Evolutionary conservation across 2,888 invertebrate genomes (phyloP), one percentile per base, ranked within the genome.

Genomic region (Diarsia brunnea): DNA sequence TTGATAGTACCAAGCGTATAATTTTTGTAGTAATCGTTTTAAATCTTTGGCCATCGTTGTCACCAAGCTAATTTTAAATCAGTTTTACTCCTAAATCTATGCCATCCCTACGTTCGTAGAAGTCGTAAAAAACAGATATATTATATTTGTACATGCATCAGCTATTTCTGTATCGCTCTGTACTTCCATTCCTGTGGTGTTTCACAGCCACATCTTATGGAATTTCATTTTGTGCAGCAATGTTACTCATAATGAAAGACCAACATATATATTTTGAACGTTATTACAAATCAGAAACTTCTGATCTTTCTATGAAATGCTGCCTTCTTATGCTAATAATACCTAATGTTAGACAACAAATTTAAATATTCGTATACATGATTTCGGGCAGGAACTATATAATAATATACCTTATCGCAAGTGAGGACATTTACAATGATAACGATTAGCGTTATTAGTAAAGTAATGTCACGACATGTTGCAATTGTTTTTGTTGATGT

Each of bases 61-160:
- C 19, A 70, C 38, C 14, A 38, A 31, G 31, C n/a, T 69, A 27
- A 65, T 69, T 69, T 70, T 19, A 68, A 68, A 69, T 81, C 47
- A 38, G 47, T 12, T 31, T 45, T 51, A 14, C 21, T 69, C 19
- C 63, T 43, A 53, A 73, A 73, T 61, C 16, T 77, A 66, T 85
- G 85, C 75, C 90, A 91, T 83, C 93, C 91, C 89, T 92, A 82
- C 64, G 65, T 88, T 91, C 92, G 92, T 93, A 91, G 89, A 92
- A 94, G 93, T 94, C 94, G 92, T 95, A 94, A 95, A 95, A 94
- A 93, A 91, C 92, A 93, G 93, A 94, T 93, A 94, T 93, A 94
- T 92, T 85, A 75, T 78, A 82, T 82, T 82, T 82, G 85, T 92
- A 93, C 91, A 93, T 94, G 93, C 93, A 93, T 93, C 91, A 90